Percentiles rank a stretch among this genome's conserved stretches.
phyloP scores from a whole-genome alignment of 2,888 invertebrate genomes.

The Rambutsinella grinnellia region DNA sequence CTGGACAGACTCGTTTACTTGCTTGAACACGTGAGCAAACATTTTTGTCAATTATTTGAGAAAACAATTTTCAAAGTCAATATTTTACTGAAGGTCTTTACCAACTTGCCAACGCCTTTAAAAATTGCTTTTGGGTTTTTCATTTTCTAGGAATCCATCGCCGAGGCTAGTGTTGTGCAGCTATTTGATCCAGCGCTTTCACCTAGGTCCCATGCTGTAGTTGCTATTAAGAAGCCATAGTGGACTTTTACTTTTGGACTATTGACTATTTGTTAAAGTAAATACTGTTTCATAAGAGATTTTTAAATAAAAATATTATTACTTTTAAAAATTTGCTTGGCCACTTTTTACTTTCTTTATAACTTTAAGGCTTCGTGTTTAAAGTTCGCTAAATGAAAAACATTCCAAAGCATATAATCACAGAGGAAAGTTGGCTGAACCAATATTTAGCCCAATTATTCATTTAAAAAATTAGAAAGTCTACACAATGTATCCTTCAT shows the following conservation, averaged over 20 bases:
- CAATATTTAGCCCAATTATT: no score
- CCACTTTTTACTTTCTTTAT: not conserved
- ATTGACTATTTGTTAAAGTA: not conserved
- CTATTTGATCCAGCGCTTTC: slow-evolving; percentile 88
- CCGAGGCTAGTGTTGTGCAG: slow-evolving; percentile 77
- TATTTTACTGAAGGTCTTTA: no score
- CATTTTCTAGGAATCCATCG: slow-evolving; percentile 67
- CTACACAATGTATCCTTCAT: no score
- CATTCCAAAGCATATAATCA: not conserved
- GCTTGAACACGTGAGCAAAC: slow-evolving; percentile 73
- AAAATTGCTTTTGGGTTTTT: slow-evolving; percentile 60
- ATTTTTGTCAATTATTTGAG: not conserved
- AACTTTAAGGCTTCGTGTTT: not conserved
- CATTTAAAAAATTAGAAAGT: no score
- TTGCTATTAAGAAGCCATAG: slow-evolving; percentile 70
- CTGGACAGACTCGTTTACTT: slow-evolving; percentile 86
- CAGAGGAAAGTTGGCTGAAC: no score
- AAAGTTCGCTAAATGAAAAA: not conserved
- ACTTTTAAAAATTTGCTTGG: not conserved
- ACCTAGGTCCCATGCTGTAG: slow-evolving; percentile 84
- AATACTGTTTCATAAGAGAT: not conserved
- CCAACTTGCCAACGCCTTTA: no score
- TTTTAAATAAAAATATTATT: not conserved
- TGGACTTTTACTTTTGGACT: not conserved
- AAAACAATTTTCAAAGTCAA: not conserved